Conservation (phyloP, 2,113 vertebrate genomes). For the Crotalus tigris region DNA sequence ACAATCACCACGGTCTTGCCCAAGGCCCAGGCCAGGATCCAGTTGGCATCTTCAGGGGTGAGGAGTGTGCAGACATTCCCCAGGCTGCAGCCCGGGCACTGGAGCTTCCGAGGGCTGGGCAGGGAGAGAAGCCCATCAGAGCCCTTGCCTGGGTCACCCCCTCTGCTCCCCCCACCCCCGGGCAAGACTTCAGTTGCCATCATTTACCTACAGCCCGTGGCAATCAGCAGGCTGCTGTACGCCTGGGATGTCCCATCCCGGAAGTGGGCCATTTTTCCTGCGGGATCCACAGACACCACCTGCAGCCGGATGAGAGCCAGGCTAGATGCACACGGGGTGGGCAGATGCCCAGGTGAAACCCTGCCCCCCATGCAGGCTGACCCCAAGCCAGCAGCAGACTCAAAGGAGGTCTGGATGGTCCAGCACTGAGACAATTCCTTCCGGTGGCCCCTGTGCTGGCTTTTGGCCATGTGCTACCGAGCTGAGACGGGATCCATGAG, state of each 20-base stretch:
- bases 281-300: constrained; percentile 72
- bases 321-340: background rate
- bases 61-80: constrained; percentile 73
- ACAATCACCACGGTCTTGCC: constrained; percentile 71
- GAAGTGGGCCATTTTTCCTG: constrained; percentile 68
- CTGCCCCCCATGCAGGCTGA: background rate
- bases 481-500: background rate
- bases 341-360: background rate
- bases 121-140: background rate
- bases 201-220: constrained; percentile 80
- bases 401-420: background rate
- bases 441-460: background rate
- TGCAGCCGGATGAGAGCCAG: constrained; percentile 39
- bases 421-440: background rate
- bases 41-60: constrained; percentile 74
- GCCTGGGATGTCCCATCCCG: constrained; percentile 68
- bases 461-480: background rate
- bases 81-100: constrained; percentile 76
- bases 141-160: background rate
- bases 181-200: background rate
- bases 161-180: background rate
- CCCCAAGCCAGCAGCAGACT: background rate
- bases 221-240: constrained; percentile 80
- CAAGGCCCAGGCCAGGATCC: constrained; percentile 70
- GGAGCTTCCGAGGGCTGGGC: constrained; percentile 70